These are phyloP conservation scores for Diabrotica virgifera DNA, from an alignment of 1,140 invertebrate species.

Conservation along the genomic window DNA sequence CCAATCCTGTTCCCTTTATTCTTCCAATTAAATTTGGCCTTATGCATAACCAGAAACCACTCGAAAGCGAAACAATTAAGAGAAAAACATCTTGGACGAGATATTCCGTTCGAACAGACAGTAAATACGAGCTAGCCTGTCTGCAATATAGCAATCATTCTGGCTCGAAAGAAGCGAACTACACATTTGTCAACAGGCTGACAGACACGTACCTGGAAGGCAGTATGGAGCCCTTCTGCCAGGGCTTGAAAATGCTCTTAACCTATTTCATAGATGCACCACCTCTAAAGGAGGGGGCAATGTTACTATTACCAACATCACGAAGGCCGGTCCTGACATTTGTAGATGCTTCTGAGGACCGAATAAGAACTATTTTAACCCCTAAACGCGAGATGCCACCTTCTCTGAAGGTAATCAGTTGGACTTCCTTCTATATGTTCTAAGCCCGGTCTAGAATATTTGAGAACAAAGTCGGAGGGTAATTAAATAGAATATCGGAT, in stretches of 20 bases:
- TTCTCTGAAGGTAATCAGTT: too few species aligned
- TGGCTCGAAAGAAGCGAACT: conserved; percentile 5
- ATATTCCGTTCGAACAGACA: not conserved
- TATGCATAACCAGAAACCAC: not conserved
- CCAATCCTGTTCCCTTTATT: not conserved
- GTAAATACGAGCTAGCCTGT: conserved; percentile 1
- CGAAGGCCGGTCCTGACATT: too few species aligned
- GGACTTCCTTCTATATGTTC: too few species aligned
- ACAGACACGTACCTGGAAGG: conserved; percentile 7
- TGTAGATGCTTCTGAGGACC: too few species aligned
- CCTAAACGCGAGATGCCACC: too few species aligned
- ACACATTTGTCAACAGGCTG: conserved; percentile 13
- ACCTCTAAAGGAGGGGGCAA: too few species aligned
- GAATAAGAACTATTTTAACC: too few species aligned
- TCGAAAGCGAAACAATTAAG: conserved; percentile 5
- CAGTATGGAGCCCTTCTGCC: conserved; percentile 4
- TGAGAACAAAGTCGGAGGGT: too few species aligned
- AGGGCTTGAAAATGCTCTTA: not conserved
- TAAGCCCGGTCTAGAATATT: too few species aligned
- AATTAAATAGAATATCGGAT: too few species aligned
- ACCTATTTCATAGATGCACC: conserved; percentile 16
- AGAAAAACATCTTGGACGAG: not conserved
- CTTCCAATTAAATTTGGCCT: not conserved
- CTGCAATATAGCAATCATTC: conserved; percentile 4
- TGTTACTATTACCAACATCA: too few species aligned